phyloP scores from a whole-genome alignment of 2,113 vertebrate genomes.

The Mus pahari region DNA sequence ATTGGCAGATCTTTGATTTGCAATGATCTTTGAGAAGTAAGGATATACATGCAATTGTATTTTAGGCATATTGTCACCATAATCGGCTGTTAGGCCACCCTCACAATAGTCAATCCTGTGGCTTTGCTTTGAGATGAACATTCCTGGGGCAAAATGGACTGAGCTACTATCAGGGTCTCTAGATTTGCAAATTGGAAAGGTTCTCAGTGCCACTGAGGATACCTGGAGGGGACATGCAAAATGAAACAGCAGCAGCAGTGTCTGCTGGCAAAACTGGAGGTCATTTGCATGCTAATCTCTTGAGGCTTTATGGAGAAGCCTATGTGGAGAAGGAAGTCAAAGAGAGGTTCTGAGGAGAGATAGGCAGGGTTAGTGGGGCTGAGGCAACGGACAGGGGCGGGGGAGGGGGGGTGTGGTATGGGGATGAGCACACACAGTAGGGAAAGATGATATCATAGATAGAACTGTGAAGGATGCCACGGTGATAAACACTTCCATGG shows the following conservation, averaged over 20 bases:
- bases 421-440: not conserved
- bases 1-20: not conserved
- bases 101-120: slow-evolving; percentile 40
- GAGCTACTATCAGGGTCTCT: slow-evolving; percentile 61
- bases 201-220: not conserved
- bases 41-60: slow-evolving; percentile 51
- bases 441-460: not conserved
- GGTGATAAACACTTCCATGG: fast-evolving
- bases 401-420: not conserved
- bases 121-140: slow-evolving; percentile 75
- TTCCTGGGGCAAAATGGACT: slow-evolving; percentile 72
- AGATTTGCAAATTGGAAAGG: slow-evolving; percentile 63
- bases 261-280: not conserved
- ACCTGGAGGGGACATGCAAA: not conserved
- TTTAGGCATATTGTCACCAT: slow-evolving; percentile 63
- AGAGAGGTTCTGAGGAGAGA: not conserved
- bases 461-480: not conserved
- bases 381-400: not conserved
- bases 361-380: not conserved
- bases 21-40: slow-evolving; percentile 43
- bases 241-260: not conserved
- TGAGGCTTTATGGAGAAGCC: not conserved
- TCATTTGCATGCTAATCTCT: not conserved
- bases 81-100: slow-evolving; percentile 68
- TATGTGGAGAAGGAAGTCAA: not conserved